These are phyloP conservation scores for Andrena flavipes DNA, from an alignment of 2,888 invertebrate genomes.

Conservation along the genomic window DNA sequence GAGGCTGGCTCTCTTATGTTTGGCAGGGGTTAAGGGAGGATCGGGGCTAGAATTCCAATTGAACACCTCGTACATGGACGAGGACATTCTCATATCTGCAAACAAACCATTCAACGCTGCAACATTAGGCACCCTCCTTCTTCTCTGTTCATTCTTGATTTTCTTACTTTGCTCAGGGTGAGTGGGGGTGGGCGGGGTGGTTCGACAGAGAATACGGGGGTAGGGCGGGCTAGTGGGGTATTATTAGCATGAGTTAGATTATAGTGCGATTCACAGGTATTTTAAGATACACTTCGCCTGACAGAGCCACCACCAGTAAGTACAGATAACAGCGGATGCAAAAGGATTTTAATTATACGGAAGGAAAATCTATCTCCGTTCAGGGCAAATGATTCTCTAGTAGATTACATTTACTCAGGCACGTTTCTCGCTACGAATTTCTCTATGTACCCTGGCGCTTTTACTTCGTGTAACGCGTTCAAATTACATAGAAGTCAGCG, in stretches of 20 bases:
- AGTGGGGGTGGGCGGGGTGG: slow-evolving; percentile 2
- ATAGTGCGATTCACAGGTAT: slow-evolving; percentile 51
- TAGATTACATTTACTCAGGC: slow-evolving; percentile 52
- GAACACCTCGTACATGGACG: slow-evolving; percentile 91
- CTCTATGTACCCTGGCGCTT: slow-evolving; percentile 32
- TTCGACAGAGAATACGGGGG: slow-evolving; percentile 23
- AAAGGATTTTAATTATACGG: slow-evolving; percentile 46
- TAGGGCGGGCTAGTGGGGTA: neutral
- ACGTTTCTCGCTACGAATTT: slow-evolving; percentile 35
- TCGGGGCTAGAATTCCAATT: slow-evolving; percentile 87
- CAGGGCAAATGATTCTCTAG: slow-evolving; percentile 34
- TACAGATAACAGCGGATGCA: slow-evolving; percentile 61
- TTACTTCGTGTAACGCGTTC: slow-evolving; percentile 36
- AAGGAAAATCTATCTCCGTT: slow-evolving; percentile 35
- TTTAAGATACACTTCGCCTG: slow-evolving; percentile 54
- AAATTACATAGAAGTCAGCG: slow-evolving; percentile 42
- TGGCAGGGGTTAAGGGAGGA: slow-evolving; percentile 83
- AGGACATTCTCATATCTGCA: slow-evolving; percentile 89
- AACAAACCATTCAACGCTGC: slow-evolving; percentile 80
- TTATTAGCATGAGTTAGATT: slow-evolving; percentile 65
- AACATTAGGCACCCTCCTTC: slow-evolving; percentile 61
- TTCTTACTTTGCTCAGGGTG: neutral
- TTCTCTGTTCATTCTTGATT: slow-evolving; percentile 4
- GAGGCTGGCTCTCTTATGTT: slow-evolving; percentile 84
- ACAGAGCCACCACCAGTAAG: slow-evolving; percentile 68